A percentile compares a stretch with the other conserved stretches of the same genome.
phyloP scores from a whole-genome alignment of 2,888 invertebrate genomes.

The Volucella bombylans region DNA sequence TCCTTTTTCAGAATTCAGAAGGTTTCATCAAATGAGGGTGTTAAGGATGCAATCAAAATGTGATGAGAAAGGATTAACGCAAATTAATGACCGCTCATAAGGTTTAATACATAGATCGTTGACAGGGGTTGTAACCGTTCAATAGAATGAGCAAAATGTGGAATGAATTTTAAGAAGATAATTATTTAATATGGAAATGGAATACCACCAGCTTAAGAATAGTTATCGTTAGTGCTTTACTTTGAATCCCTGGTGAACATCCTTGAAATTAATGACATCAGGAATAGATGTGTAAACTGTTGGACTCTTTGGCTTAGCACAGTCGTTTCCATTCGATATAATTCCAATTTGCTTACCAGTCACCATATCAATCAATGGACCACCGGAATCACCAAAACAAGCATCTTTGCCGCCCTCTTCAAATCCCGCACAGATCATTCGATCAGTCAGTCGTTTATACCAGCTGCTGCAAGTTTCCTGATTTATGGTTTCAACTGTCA shows the following conservation, averaged over 20 bases:
- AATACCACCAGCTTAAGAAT: too few species aligned
- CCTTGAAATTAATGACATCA: not conserved
- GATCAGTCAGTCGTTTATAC: too few species aligned
- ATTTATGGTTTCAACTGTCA: too few species aligned
- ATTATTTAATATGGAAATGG: too few species aligned
- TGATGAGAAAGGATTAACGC: constrained; percentile 5
- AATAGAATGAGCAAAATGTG: too few species aligned
- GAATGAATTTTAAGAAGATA: too few species aligned
- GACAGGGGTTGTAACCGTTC: too few species aligned
- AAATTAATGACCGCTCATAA: constrained; percentile 16
- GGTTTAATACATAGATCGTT: constrained; percentile 6
- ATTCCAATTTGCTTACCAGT: not conserved
- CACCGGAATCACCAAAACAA: constrained; percentile 18
- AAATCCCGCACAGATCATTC: constrained; percentile 8
- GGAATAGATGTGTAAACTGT: constrained; percentile 3
- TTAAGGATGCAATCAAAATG: not conserved
- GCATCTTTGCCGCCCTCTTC: not conserved
- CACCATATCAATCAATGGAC: not conserved
- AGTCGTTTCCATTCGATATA: not conserved
- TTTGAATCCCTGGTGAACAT: too few species aligned
- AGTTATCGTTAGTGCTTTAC: too few species aligned
- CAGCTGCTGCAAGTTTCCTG: too few species aligned
- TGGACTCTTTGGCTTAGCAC: not conserved
- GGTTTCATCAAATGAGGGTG: not conserved
- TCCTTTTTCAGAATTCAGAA: not conserved